Conservation (phyloP, 2,888 invertebrate species). For the Dascillus cervinus region DNA sequence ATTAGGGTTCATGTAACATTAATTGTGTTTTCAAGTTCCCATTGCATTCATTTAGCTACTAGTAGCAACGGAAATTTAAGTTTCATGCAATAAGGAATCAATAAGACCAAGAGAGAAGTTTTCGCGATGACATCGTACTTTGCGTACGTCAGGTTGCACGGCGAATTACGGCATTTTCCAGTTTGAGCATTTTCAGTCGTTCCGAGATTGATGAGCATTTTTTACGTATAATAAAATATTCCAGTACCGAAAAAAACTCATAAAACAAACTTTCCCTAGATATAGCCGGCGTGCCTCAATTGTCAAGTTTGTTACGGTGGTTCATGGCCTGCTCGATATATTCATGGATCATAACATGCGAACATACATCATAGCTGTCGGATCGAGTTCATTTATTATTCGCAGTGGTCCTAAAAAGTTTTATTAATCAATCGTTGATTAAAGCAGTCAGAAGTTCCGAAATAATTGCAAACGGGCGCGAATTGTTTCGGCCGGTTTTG, state of each 20-base stretch:
- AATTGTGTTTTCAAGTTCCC: no score
- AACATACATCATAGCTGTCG: slow-evolving; percentile 36
- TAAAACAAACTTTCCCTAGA: not conserved
- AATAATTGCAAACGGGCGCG: no score
- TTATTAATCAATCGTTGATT: slow-evolving; percentile 30
- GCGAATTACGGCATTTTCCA: no score
- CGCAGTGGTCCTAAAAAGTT: slow-evolving; percentile 26
- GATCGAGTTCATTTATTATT: slow-evolving; percentile 33
- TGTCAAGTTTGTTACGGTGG: slow-evolving; percentile 26
- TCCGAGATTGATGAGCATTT: no score
- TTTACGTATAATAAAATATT: not conserved
- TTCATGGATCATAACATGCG: slow-evolving; percentile 35
- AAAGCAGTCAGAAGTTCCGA: slow-evolving; percentile 17
- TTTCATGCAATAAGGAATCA: no score
- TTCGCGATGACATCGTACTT: slow-evolving; percentile 14
- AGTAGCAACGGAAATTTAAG: no score
- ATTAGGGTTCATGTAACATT: no score
- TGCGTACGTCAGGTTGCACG: no score
- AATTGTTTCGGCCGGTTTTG: no score
- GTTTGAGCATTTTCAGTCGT: no score
- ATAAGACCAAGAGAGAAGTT: slow-evolving; percentile 19
- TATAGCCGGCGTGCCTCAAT: slow-evolving; percentile 10
- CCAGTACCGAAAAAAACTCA: not conserved
- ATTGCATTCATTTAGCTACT: no score
- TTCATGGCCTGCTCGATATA: slow-evolving; percentile 27